Evolutionary conservation across 2,888 invertebrate species (phyloP).

Genomic region (Agrilus biguttatus): DNA sequence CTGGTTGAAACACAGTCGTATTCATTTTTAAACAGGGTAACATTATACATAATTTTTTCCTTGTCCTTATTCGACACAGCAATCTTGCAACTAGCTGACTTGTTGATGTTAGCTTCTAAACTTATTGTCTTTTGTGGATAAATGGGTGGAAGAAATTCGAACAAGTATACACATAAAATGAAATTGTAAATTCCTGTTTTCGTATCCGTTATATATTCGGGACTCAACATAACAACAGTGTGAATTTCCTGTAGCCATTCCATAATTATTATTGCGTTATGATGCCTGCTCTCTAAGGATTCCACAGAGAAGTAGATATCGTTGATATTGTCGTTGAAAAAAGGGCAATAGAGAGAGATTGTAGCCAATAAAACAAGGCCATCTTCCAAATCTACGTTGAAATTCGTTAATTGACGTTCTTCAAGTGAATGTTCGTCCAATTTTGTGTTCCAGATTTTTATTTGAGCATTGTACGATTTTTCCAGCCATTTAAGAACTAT

Average conservation of each 20-base stretch:
- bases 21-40: conserved; percentile 19
- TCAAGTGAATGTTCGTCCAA: conserved; percentile 6
- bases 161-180: conserved; percentile 25
- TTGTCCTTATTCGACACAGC: conserved; percentile 26
- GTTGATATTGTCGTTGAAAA: conserved; percentile 31
- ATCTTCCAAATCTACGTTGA: conserved; percentile 39
- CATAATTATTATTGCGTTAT: conserved; percentile 42
- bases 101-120: conserved; percentile 35
- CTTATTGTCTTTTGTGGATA: conserved; percentile 31
- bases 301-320: conserved; percentile 33
- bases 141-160: conserved; percentile 39
- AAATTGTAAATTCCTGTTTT: too few species aligned
- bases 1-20: conserved; percentile 13
- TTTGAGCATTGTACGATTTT: conserved; percentile 26
- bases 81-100: conserved; percentile 29
- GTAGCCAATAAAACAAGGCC: conserved; percentile 40
- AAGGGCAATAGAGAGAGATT: conserved; percentile 44
- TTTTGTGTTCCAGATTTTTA: too few species aligned
- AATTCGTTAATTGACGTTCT: conserved; percentile 25
- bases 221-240: conserved; percentile 20
- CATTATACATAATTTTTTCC: conserved; percentile 14
- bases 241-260: too few species aligned
- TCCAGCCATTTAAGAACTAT: conserved; percentile 31
- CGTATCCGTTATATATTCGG: conserved; percentile 19
- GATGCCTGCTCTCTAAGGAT: conserved; percentile 31